Evolutionary conservation across 1,140 invertebrate species (phyloP).

Genomic region (Battus philenor): DNA sequence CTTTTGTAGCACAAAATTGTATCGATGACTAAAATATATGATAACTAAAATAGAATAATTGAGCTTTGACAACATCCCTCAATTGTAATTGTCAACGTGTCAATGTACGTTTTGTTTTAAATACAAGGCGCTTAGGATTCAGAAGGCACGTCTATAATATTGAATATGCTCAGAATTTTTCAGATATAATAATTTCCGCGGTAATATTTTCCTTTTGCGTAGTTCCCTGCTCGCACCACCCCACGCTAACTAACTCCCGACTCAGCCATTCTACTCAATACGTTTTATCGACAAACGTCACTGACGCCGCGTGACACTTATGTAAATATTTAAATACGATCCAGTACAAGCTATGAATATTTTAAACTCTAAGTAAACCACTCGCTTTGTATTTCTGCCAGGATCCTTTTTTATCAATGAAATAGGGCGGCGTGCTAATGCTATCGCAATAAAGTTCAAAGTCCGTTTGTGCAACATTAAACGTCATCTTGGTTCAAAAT

Average conservation of each 20-base stretch:
- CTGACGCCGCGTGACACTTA: constrained; percentile 74
- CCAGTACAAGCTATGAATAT: constrained; percentile 78
- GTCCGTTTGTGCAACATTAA: constrained; percentile 25
- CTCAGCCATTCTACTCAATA: constrained; percentile 62
- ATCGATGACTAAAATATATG: too few species aligned
- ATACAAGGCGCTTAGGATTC: too few species aligned
- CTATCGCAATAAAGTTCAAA: constrained; percentile 43
- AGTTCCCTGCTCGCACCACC: constrained; percentile 18
- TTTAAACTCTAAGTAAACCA: constrained; percentile 74
- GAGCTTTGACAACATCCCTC: too few species aligned
- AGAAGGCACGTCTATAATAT: too few species aligned
- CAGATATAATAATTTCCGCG: too few species aligned
- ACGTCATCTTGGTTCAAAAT: constrained; percentile 36
- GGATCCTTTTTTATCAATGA: constrained; percentile 47
- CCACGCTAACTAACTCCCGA: constrained; percentile 33
- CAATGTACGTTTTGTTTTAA: too few species aligned
- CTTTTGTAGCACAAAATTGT: too few species aligned
- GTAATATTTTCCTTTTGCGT: neutral
- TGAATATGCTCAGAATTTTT: too few species aligned
- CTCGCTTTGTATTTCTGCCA: constrained; percentile 55
- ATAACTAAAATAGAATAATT: too few species aligned
- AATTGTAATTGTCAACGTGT: too few species aligned
- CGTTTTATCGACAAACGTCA: constrained; percentile 72
- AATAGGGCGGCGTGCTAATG: constrained; percentile 42
- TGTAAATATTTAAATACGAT: constrained; percentile 79